Evolutionary conservation across 2,113 vertebrate species (phyloP), one percentile per base, ranked within the genome.

Genomic region (Nothocercus julius): DNA sequence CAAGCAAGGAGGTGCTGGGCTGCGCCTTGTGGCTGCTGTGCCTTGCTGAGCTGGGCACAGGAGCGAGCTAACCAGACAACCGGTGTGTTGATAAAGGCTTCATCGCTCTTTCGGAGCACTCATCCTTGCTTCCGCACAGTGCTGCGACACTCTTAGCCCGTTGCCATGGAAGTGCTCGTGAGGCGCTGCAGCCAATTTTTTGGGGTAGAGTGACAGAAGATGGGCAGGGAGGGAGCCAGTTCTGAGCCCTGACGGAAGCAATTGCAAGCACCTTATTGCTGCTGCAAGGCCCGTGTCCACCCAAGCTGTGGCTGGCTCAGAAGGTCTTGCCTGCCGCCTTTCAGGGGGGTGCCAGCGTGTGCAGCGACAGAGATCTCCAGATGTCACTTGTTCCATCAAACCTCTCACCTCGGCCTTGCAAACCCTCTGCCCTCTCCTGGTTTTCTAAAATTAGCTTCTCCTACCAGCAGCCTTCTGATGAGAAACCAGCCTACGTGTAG

Each of bases 301-400:
- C 67, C 66, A 68, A 82, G 59, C 67, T 89, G 63, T 68, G 53
- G 56, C 87, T 88, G 75, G 42, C 67, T 67, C 56, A 92, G 94
- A 83, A 92, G 91, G 49, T 63, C 87, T 49, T 59, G 34, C 64
- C 45, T 90, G 42, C 68, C 58, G 17, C 16, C 30, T 75, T 67
- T 90, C 90, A 86, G 78, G 49, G 66, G 12, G 4, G 34, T 82
- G 80, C 78, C 87, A 66, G 56, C 45, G 90, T 87, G 64, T 91
- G 61, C 86, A 58, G 85, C 45, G 85, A 42, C 77, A 72, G 70
- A 93, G 54, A 42, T 32, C 34, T 93, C 85, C 25, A 38, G 83
- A 66, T 9, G 24, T 83, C 2, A 0, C 69, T 61, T 53, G 86
- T 88, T 66, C 38, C 44, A 51, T 51, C 45, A 34, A 19, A 49